These are phyloP conservation scores for Corythaixoides concolor DNA, from an alignment of 2,113 vertebrate genomes.

Conservation along the genomic window DNA sequence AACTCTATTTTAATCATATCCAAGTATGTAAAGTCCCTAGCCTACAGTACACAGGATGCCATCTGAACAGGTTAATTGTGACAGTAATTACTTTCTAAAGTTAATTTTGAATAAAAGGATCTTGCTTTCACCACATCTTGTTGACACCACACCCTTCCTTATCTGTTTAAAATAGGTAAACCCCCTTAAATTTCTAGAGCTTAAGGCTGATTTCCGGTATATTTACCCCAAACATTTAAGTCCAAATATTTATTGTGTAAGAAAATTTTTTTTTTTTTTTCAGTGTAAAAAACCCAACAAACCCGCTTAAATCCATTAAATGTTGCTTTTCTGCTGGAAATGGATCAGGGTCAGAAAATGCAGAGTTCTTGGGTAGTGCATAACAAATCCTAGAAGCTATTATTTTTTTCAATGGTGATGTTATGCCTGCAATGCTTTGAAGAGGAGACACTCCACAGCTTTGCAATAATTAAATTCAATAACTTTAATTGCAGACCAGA, in stretches of 20 bases:
- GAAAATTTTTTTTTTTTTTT: neutral
- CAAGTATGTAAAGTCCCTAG: neutral
- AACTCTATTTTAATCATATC: neutral
- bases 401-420: neutral
- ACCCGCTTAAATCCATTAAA: neutral
- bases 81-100: neutral
- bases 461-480: neutral
- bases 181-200: neutral
- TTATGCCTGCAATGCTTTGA: neutral
- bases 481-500: constrained; percentile 68
- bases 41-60: neutral
- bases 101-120: neutral
- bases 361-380: neutral
- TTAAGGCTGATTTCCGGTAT: neutral
- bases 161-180: neutral
- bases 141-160: fast-evolving
- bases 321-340: neutral
- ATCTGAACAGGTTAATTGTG: neutral
- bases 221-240: neutral
- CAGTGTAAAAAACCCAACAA: neutral
- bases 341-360: neutral
- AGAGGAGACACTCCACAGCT: neutral
- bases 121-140: neutral
- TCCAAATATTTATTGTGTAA: neutral
- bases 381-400: fast-evolving